phyloP scores from a whole-genome alignment of 1,140 invertebrate genomes.

The Ostrea denselamellosa region DNA sequence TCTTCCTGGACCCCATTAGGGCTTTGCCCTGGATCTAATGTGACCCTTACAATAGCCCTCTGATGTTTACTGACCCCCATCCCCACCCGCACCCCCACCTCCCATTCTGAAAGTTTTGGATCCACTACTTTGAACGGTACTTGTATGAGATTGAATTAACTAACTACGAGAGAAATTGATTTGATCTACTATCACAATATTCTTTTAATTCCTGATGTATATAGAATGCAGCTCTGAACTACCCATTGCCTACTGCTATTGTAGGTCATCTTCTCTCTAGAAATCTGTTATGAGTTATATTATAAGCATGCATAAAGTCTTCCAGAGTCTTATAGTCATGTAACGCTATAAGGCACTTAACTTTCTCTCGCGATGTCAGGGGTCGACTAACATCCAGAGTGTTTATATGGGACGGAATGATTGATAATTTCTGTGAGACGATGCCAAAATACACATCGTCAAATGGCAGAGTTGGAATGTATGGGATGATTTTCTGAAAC shows the following conservation, averaged over 20 bases:
- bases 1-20: too few species aligned
- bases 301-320: conserved; percentile 12
- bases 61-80: too few species aligned
- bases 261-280: not conserved
- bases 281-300: conserved; percentile 11
- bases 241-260: not conserved
- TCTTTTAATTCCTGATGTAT: too few species aligned
- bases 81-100: too few species aligned
- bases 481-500: conserved; percentile 51
- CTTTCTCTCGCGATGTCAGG: not conserved
- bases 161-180: too few species aligned
- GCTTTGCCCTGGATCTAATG: too few species aligned
- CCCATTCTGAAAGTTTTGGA: too few species aligned
- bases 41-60: too few species aligned
- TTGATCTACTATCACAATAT: too few species aligned
- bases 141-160: too few species aligned
- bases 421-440: conserved; percentile 46
- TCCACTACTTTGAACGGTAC: too few species aligned
- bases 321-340: not conserved
- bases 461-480: conserved; percentile 42
- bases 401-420: conserved; percentile 35
- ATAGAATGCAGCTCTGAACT: too few species aligned
- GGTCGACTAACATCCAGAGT: not conserved
- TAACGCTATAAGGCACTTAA: conserved; percentile 22
- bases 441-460: conserved; percentile 55